Percentiles rank a stretch among this genome's conserved stretches.
Evolutionary conservation across 2,113 vertebrate species (phyloP).

Genomic region (Podilymbus podiceps): DNA sequence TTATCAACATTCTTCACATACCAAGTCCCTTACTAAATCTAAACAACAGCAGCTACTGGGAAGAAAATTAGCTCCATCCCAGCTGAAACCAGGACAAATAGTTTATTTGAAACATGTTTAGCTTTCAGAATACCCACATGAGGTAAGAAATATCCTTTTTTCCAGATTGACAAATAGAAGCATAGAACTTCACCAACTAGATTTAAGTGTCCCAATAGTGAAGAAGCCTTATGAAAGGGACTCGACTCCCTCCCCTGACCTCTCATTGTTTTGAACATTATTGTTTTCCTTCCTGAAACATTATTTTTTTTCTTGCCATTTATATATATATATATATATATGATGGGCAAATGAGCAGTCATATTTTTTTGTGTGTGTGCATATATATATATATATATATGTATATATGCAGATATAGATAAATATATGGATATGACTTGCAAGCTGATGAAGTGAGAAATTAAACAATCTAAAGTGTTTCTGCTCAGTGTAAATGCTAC

Average conservation of each 20-base stretch:
- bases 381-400: not conserved
- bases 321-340: no score
- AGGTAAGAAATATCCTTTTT: not conserved
- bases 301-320: no score
- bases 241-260: not conserved
- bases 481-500: not conserved
- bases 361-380: not conserved
- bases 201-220: not conserved
- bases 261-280: not conserved
- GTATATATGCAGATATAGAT: no score
- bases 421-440: not conserved
- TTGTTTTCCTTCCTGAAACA: no score
- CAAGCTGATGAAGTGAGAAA: not conserved
- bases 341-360: not conserved
- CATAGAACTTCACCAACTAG: not conserved
- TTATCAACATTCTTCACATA: no score
- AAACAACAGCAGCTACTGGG: no score
- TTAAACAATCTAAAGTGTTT: not conserved
- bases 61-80: no score
- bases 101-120: not conserved
- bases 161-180: not conserved
- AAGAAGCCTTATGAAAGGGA: not conserved
- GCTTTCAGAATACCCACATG: not conserved
- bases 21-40: no score
- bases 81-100: no score